A percentile compares a stretch with the other conserved stretches of the same genome.
Evolutionary conservation across 2,113 vertebrate genomes (phyloP).

Genomic region (Galemys pyrenaicus): DNA sequence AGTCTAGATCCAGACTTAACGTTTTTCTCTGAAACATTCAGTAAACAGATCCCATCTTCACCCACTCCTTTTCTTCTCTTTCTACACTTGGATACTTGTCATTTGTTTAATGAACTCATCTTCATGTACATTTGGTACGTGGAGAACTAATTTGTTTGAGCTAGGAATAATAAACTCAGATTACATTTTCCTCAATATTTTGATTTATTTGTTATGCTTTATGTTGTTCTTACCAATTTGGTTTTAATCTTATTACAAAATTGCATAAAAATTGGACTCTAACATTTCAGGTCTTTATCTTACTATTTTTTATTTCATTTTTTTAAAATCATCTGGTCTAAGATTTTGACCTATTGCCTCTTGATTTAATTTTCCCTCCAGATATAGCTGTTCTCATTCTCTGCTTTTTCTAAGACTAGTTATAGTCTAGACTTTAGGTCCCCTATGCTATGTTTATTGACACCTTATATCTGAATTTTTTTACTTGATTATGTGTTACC

Average conservation of each 20-base stretch:
- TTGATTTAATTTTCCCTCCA: not conserved
- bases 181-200: slow-evolving; percentile 43
- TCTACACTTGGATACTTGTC: slow-evolving; percentile 22
- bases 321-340: not conserved
- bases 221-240: not conserved
- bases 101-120: slow-evolving; percentile 49
- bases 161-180: not conserved
- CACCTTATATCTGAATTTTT: not conserved
- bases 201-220: slow-evolving; percentile 30
- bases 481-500: not conserved
- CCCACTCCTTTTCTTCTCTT: not conserved
- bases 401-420: too few species aligned
- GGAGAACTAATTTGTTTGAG: slow-evolving; percentile 25
- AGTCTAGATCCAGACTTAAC: not conserved
- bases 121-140: slow-evolving; percentile 8
- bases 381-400: not conserved
- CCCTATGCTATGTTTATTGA: not conserved
- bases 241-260: slow-evolving; percentile 9
- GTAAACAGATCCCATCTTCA: not conserved
- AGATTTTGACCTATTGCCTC: not conserved
- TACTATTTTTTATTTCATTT: not conserved
- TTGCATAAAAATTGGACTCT: not conserved
- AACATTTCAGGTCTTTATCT: not conserved
- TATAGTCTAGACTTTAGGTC: not conserved
- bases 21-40: slow-evolving; percentile 8